phyloP scores from a whole-genome alignment of 2,797 vertebrate genomes.

The Pteropus rufus region DNA sequence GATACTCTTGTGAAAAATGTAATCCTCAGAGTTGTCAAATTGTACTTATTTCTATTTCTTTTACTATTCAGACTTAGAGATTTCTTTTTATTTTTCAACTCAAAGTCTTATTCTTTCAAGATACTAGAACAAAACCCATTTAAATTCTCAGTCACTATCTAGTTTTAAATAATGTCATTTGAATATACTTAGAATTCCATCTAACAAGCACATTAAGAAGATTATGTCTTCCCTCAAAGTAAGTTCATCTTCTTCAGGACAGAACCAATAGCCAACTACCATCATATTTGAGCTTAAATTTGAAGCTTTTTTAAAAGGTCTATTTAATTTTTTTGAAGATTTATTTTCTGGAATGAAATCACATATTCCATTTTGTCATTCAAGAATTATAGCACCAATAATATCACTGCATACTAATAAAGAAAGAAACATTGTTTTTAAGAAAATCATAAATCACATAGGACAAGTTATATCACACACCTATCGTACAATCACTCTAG shows the following conservation, averaged over 20 bases:
- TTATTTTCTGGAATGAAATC: conserved; percentile 40
- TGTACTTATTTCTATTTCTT: not conserved
- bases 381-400: conserved; percentile 24
- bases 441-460: not conserved
- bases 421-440: not conserved
- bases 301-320: conserved; percentile 37
- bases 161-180: conserved; percentile 77
- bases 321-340: conserved; percentile 60
- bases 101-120: not conserved
- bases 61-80: not conserved
- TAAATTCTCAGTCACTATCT: conserved; percentile 72
- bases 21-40: not conserved
- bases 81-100: not conserved
- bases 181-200: conserved; percentile 71
- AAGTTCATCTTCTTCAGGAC: conserved; percentile 67
- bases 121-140: conserved; percentile 60
- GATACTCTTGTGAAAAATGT: not conserved
- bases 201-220: conserved; percentile 76
- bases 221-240: conserved; percentile 77
- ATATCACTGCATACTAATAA: not conserved
- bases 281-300: conserved; percentile 54
- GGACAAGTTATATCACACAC: not conserved
- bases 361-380: conserved; percentile 13
- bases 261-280: conserved; percentile 77
- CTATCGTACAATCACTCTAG: not conserved